Conservation (phyloP, 1,140 invertebrate species). For the Bathynomus jamesi region DNA sequence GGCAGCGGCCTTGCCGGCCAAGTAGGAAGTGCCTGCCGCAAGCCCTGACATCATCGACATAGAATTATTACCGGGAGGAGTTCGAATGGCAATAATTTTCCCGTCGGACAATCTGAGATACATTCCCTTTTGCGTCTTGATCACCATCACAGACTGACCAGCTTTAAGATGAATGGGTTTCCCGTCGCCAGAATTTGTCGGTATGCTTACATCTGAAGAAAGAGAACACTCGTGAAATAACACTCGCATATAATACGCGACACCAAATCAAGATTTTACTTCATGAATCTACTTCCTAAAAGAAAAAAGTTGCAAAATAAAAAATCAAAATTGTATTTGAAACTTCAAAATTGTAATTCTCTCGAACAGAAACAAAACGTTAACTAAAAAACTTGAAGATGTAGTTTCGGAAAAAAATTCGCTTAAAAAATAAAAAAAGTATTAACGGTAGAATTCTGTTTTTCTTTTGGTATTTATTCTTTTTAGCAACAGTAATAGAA, state of each 20-base stretch:
- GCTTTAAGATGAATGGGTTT: slow-evolving; percentile 76
- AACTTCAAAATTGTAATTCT: background rate
- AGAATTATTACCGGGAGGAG: slow-evolving; percentile 37
- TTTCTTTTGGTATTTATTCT: too few relatives aligned
- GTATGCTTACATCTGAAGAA: slow-evolving; percentile 81
- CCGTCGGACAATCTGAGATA: slow-evolving; percentile 90
- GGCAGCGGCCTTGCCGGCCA: too few relatives aligned
- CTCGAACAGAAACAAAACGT: too few relatives aligned
- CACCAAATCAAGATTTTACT: background rate
- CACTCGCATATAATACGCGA: too few relatives aligned
- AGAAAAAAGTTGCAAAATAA: background rate
- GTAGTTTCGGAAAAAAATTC: too few relatives aligned
- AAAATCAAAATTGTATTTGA: slow-evolving; percentile 4
- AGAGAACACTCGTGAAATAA: too few relatives aligned
- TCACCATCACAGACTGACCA: slow-evolving; percentile 84
- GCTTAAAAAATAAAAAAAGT: too few relatives aligned
- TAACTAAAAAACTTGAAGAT: too few relatives aligned
- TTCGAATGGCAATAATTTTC: slow-evolving; percentile 92
- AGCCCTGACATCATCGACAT: too few relatives aligned
- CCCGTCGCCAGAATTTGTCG: slow-evolving; percentile 76
- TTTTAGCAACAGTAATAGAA: too few relatives aligned
- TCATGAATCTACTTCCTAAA: background rate
- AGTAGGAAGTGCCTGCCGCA: too few relatives aligned
- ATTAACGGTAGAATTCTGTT: too few relatives aligned
- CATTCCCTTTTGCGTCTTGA: slow-evolving; percentile 89